Conservation (phyloP, 2,888 invertebrate species). For the Allophyes oxyacanthae region DNA sequence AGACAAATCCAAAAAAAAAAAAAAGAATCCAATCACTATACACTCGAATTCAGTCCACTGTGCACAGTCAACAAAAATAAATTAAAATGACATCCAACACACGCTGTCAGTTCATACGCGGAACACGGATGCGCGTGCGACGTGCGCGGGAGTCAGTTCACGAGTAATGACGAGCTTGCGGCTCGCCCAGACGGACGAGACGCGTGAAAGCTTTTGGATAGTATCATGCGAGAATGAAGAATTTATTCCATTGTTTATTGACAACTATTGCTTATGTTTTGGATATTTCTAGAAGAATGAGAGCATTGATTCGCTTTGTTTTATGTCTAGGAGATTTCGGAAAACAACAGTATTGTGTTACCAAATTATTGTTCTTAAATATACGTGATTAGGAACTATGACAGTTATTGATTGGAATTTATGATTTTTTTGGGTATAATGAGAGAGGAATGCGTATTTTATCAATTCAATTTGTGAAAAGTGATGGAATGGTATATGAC, state of each 20-base stretch:
- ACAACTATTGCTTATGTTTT: constrained; percentile 1
- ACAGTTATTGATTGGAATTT: too few relatives aligned
- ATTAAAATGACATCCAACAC: constrained; percentile 15
- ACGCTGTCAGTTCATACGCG: constrained; percentile 11
- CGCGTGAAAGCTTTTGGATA: constrained; percentile 70
- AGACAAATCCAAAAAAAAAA: constrained; percentile 47
- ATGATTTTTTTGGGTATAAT: neutral
- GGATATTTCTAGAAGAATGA: constrained; percentile 1
- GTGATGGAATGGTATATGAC: too few relatives aligned
- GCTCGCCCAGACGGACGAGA: constrained; percentile 16
- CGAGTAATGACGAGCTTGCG: constrained; percentile 49
- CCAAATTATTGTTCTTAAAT: constrained; percentile 11
- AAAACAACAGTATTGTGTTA: constrained; percentile 7
- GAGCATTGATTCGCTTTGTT: constrained; percentile 10
- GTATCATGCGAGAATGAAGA: constrained; percentile 45
- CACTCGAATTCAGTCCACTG: constrained; percentile 49
- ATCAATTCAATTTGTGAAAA: too few relatives aligned
- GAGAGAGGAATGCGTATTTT: too few relatives aligned
- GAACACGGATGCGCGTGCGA: constrained; percentile 42
- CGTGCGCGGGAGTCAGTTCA: constrained; percentile 45
- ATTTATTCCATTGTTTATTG: constrained; percentile 16
- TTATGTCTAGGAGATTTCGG: neutral
- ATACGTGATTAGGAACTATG: neutral
- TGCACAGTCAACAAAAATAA: constrained; percentile 37
- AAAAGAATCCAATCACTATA: constrained; percentile 47